Conservation (phyloP, 2,888 invertebrate genomes). For the Limnephilus lunatus region DNA sequence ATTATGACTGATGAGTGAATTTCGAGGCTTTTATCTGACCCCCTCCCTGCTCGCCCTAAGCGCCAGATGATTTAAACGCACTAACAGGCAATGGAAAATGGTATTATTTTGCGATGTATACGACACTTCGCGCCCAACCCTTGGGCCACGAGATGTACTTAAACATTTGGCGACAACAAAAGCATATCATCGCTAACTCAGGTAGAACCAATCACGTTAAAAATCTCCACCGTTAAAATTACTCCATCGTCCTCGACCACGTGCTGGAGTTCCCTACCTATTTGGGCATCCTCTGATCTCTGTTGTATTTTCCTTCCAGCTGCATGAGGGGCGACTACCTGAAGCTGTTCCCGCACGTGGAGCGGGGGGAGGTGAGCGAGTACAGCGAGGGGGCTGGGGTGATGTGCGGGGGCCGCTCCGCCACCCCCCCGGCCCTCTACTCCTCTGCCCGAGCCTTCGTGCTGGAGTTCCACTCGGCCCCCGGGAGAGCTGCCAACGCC, state of each 20-base stretch:
- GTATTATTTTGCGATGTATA: too few relatives aligned
- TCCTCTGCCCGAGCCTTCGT: conserved; percentile 86
- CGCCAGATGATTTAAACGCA: too few relatives aligned
- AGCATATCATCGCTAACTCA: too few relatives aligned
- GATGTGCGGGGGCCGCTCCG: conserved; percentile 83
- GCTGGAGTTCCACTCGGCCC: conserved; percentile 84
- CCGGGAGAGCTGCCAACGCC: conserved; percentile 76
- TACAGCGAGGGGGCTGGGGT: conserved; percentile 85
- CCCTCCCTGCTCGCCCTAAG: too few relatives aligned
- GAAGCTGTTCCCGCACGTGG: conserved; percentile 87
- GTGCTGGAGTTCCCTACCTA: neutral
- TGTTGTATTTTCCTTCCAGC: conserved; percentile 76
- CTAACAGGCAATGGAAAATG: too few relatives aligned
- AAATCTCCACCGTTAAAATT: too few relatives aligned
- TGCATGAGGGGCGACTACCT: conserved; percentile 86
- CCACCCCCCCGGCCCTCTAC: conserved; percentile 85
- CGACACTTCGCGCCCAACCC: too few relatives aligned
- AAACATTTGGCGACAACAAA: too few relatives aligned
- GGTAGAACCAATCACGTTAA: too few relatives aligned
- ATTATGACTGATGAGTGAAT: too few relatives aligned
- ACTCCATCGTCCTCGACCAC: neutral
- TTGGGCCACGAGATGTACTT: too few relatives aligned
- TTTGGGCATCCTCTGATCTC: neutral
- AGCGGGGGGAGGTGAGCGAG: conserved; percentile 84
- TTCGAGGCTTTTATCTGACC: too few relatives aligned